Evolutionary conservation across 2,888 invertebrate genomes (phyloP).

Genomic region (Nemotelus nigrinus): DNA sequence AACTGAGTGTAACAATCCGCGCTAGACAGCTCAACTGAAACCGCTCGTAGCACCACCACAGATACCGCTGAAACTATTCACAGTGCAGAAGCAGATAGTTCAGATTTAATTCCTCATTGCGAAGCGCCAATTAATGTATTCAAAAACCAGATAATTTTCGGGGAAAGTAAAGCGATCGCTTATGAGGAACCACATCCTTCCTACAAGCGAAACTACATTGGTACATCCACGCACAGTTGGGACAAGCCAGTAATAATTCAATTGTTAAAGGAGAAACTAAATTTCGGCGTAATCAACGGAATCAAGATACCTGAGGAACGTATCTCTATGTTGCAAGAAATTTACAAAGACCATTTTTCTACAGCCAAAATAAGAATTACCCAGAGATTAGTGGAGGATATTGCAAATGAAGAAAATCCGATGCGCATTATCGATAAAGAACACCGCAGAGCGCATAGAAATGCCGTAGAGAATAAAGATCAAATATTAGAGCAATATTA

Average conservation of each 20-base stretch:
- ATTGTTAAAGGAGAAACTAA: constrained; percentile 36
- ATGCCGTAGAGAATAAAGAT: not conserved
- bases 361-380: not conserved
- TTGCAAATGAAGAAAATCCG: not conserved
- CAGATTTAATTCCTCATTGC: constrained; percentile 1
- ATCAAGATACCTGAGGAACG: too few species aligned
- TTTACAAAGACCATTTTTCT: not conserved
- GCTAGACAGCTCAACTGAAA: not conserved
- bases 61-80: constrained; percentile 2
- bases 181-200: not conserved
- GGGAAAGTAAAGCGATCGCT: not conserved
- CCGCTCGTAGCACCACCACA: not conserved
- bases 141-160: constrained; percentile 3
- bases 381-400: not conserved
- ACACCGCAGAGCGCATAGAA: not conserved
- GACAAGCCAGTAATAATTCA: constrained; percentile 38
- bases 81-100: not conserved
- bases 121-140: constrained; percentile 8
- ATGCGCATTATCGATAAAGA: not conserved
- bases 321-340: too few species aligned
- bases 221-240: not conserved
- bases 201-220: not conserved
- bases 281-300: too few species aligned
- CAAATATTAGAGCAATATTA: constrained; percentile 3
- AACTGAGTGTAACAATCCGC: too few species aligned